Evolutionary conservation across 2,113 vertebrate species (phyloP), one percentile per base, ranked within the genome.

Genomic region (Galbula dea): DNA sequence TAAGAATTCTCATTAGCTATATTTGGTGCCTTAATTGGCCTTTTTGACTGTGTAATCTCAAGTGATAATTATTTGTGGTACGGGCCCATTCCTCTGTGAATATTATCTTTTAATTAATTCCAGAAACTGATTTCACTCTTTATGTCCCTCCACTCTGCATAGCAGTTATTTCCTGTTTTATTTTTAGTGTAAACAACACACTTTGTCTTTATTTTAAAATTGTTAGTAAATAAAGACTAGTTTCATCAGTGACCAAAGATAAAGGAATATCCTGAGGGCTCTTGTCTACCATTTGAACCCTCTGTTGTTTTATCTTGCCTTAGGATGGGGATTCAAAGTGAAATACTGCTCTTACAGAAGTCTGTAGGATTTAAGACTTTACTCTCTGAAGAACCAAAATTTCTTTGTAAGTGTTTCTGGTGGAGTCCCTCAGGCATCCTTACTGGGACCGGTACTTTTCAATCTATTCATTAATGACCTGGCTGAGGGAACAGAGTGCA

Each of bases 21-120:
- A 94, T 97, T 95, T 96, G 69, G 67, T 92, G 66, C 85, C 49
- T 96, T 97, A 97, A 97, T 80, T 97, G 95, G 84, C 86, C 92
- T 96, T 96, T 97, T 96, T 96, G 88, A 95, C 79, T 95, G 80
- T 10, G 8, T 88, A 96, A 96, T 97, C 95, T 96, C 73, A 88
- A 96, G 80, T 95, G 89, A 97, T 97, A 96, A 97, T 97, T 98
- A 96, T 96, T 87, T 95, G 93, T 96, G 93, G 72, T 88, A 94
- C 71, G 90, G 80, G 36, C 34, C 58, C 17, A 86, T 93, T 97
- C 90, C 86, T 96, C 76, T 94, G 96, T 97, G 95, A 95, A 95
- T 96, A 91, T 93, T 97, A 94, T 97, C 93, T 97, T 96, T 96
- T 96, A 97, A 97, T 97, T 96, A 96, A 97, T 95, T 93, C 57